Percentiles rank a stretch among this genome's conserved stretches.
phyloP scores from a whole-genome alignment of 1,140 invertebrate species.

The Caenorhabditis tropicalis region DNA sequence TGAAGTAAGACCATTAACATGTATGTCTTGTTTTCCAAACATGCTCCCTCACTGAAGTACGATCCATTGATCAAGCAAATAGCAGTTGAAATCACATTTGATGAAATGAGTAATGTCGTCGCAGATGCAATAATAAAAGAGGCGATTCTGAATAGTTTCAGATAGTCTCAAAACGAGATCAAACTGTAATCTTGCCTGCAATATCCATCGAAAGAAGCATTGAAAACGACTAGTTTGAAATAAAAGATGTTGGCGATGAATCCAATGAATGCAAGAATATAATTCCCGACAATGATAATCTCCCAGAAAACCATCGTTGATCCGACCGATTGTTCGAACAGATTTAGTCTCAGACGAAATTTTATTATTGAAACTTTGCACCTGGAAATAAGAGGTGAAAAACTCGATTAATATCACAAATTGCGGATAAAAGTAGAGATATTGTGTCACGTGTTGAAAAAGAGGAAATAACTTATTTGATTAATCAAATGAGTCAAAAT shows the following conservation, averaged over 20 bases:
- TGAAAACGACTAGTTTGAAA: background rate
- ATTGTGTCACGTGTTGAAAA: background rate
- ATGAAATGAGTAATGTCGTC: background rate
- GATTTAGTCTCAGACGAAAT: background rate
- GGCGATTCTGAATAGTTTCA: background rate
- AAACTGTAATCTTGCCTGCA: background rate
- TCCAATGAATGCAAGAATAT: background rate
- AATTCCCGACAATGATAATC: background rate
- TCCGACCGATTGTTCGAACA: too few relatives aligned
- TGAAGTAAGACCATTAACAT: background rate
- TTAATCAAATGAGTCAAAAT: background rate
- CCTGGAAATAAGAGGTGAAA: background rate
- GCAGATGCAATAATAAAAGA: background rate
- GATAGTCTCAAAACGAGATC: background rate
- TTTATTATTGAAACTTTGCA: background rate
- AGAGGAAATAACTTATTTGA: background rate
- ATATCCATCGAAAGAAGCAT: background rate
- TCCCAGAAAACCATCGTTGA: conserved; percentile 1
- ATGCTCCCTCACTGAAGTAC: background rate
- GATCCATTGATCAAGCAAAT: background rate
- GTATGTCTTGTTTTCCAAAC: background rate
- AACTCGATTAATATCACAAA: background rate
- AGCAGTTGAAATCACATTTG: background rate
- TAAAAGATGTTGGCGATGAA: background rate
- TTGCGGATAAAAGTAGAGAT: background rate